Conservation (phyloP, 1,140 invertebrate species). For the Pseudomyrmex gracilis region DNA sequence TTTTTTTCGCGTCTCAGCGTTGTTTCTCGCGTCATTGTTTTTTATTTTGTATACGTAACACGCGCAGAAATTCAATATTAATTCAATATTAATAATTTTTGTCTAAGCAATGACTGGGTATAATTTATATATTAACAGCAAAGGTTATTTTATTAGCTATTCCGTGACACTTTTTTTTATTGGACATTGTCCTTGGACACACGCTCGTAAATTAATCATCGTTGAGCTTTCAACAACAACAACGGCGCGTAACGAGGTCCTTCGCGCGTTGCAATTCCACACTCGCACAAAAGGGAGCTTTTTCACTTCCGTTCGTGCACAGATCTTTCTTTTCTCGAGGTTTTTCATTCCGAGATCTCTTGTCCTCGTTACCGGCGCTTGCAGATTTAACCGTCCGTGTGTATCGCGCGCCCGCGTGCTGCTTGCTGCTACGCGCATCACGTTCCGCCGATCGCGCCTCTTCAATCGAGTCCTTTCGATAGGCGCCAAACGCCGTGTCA, state of each 20-base stretch:
- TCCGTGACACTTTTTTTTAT: slow-evolving; percentile 3
- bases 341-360: slow-evolving; percentile 13
- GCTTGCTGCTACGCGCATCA: slow-evolving; percentile 39
- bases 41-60: too few relatives aligned
- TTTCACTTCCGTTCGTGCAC: slow-evolving; percentile 3
- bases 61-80: too few relatives aligned
- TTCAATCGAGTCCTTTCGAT: slow-evolving; percentile 62
- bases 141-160: not conserved
- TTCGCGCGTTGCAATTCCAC: not conserved
- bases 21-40: too few relatives aligned
- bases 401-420: not conserved
- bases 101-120: too few relatives aligned
- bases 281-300: not conserved
- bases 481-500: slow-evolving; percentile 51
- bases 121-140: not conserved
- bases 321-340: slow-evolving; percentile 12
- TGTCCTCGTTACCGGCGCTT: slow-evolving; percentile 50
- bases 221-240: slow-evolving; percentile 40
- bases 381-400: slow-evolving; percentile 49
- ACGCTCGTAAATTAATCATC: slow-evolving; percentile 48
- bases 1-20: too few relatives aligned
- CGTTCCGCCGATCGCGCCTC: slow-evolving; percentile 36
- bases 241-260: slow-evolving; percentile 24
- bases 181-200: slow-evolving; percentile 9
- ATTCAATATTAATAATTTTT: too few relatives aligned